Conservation (phyloP, 2,113 vertebrate species). For the Spheniscus mendiculus region DNA sequence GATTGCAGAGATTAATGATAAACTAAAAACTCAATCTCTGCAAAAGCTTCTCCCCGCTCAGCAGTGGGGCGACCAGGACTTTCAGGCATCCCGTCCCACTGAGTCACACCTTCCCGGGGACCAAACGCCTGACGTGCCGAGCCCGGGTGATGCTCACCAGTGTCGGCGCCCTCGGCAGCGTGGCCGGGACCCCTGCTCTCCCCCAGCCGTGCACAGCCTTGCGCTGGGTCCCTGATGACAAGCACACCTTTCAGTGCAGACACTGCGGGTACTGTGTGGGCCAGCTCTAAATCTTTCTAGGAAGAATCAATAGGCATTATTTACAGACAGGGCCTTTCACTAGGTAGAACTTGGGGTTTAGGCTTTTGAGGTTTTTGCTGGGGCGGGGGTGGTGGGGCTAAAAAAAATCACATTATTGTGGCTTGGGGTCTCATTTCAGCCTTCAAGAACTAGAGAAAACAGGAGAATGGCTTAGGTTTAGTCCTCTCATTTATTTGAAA, state of each 20-base stretch:
- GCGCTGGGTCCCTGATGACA: background rate
- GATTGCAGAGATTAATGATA: background rate
- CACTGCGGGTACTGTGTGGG: background rate
- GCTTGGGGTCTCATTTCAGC: background rate
- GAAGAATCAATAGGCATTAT: background rate
- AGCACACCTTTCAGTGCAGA: background rate
- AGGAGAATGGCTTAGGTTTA: background rate
- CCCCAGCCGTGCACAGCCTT: fast-evolving
- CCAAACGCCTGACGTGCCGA: fast-evolving
- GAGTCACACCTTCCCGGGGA: background rate
- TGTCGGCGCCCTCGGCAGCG: fast-evolving
- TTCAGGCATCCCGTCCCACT: background rate
- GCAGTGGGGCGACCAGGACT: background rate
- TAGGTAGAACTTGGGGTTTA: background rate
- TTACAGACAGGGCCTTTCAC: background rate
- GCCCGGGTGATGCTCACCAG: background rate
- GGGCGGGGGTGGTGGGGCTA: fast-evolving
- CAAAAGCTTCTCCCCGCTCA: background rate
- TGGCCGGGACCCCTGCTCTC: fast-evolving
- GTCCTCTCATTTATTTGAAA: background rate
- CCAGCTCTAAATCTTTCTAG: background rate
- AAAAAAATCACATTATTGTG: background rate
- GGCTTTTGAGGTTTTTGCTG: too few species aligned
- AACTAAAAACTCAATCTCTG: background rate
- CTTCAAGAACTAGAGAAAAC: background rate